phyloP scores from a whole-genome alignment of 1,140 invertebrate genomes.

The Olivierus martensii region DNA sequence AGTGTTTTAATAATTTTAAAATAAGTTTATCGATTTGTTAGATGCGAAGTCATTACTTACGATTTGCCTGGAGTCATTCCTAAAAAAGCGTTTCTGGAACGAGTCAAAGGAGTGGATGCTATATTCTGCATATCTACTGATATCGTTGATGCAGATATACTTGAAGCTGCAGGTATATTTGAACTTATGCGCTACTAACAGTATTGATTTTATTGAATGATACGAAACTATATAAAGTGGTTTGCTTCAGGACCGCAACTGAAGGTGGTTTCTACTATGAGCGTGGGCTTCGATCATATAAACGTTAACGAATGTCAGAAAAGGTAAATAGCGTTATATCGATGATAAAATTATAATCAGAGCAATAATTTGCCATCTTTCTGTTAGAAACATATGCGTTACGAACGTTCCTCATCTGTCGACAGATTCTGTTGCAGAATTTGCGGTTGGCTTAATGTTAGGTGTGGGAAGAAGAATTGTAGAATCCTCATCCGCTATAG shows the following conservation, averaged over 20 bases:
- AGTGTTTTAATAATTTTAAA: no score
- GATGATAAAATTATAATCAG: not conserved
- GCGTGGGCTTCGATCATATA: constrained; percentile 55
- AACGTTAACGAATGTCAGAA: constrained; percentile 32
- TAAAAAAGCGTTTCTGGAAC: constrained; percentile 47
- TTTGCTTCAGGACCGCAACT: constrained; percentile 43
- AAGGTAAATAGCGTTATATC: not conserved
- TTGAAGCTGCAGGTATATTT: constrained; percentile 35
- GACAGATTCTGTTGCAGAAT: constrained; percentile 16
- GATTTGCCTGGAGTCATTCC: constrained; percentile 35
- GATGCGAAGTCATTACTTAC: not conserved
- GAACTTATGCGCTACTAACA: no score
- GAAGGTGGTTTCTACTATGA: constrained; percentile 76
- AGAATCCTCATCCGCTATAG: constrained; percentile 12
- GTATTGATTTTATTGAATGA: no score
- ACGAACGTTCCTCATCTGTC: constrained; percentile 14
- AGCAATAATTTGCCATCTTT: no score
- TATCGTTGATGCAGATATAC: constrained; percentile 60
- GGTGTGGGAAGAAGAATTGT: constrained; percentile 10
- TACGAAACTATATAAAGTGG: no score
- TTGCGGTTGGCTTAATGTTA: constrained; percentile 14
- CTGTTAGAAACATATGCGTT: constrained; percentile 9
- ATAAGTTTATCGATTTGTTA: no score
- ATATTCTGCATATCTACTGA: constrained; percentile 69
- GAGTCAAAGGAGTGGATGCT: constrained; percentile 52